Conservation (phyloP, 23 tunicate genomes). For the Halocynthia roretzi region DNA sequence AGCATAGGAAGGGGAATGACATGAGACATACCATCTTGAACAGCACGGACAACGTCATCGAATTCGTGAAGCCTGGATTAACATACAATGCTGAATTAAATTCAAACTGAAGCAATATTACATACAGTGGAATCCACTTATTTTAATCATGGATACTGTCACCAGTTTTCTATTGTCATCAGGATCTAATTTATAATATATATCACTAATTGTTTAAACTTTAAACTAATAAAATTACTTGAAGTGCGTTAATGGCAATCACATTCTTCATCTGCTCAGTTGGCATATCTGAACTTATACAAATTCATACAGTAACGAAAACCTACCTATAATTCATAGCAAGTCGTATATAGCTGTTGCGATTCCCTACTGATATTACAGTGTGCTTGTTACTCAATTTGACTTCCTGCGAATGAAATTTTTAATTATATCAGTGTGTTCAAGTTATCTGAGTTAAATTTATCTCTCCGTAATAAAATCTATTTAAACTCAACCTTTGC, state of each 20-base stretch:
- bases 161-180: too few species aligned
- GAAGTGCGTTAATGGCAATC: background rate
- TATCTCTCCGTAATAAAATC: background rate
- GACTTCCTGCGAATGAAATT: conserved; percentile 23
- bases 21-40: conserved; percentile 66
- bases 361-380: conserved; percentile 21
- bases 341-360: conserved; percentile 45
- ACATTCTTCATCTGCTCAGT: too few species aligned
- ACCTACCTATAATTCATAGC: conserved; percentile 46
- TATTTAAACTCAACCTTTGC: conserved; percentile 35
- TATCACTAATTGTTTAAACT: background rate
- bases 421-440: background rate
- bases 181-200: background rate
- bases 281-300: too few species aligned
- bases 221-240: background rate
- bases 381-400: conserved; percentile 18
- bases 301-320: background rate
- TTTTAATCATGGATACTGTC: too few species aligned
- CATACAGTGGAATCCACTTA: too few species aligned
- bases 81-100: background rate
- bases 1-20: conserved; percentile 69
- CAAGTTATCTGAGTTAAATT: background rate
- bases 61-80: conserved; percentile 71
- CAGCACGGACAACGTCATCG: conserved; percentile 42
- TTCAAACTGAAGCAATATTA: background rate